These are phyloP conservation scores for Diarsia dahlii DNA, from an alignment of 2,888 invertebrate genomes.

Conservation along the genomic window DNA sequence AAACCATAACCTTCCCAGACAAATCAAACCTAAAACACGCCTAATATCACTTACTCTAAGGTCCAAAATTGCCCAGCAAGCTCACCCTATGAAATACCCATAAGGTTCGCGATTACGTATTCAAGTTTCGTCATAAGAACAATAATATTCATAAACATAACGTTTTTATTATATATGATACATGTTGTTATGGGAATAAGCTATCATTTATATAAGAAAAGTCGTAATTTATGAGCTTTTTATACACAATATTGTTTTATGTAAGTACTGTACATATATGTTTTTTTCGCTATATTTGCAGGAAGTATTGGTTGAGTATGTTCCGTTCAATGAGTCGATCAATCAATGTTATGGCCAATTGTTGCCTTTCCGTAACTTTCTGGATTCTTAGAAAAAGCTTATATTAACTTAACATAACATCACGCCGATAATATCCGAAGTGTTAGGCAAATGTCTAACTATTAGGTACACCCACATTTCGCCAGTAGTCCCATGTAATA, in stretches of 20 bases:
- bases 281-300: not conserved
- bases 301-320: not conserved
- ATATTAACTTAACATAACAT: no score
- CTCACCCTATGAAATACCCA: constrained; percentile 50
- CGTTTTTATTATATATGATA: constrained; percentile 65
- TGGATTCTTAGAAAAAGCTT: not conserved
- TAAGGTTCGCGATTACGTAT: constrained; percentile 64
- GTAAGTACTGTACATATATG: not conserved
- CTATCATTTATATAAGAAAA: constrained; percentile 49
- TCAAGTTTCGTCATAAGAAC: constrained; percentile 68
- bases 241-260: constrained; percentile 37
- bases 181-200: constrained; percentile 55
- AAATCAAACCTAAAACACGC: constrained; percentile 4
- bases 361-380: constrained; percentile 2
- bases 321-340: constrained; percentile 19
- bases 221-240: constrained; percentile 26
- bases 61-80: constrained; percentile 23
- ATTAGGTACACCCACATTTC: no score
- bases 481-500: no score
- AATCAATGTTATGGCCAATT: constrained; percentile 26
- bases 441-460: no score
- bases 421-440: no score
- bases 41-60: not conserved
- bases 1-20: constrained; percentile 33
- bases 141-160: constrained; percentile 70